Evolutionary conservation across 2,113 vertebrate species (phyloP).

Genomic region (Protobothrops flavoviridis): DNA sequence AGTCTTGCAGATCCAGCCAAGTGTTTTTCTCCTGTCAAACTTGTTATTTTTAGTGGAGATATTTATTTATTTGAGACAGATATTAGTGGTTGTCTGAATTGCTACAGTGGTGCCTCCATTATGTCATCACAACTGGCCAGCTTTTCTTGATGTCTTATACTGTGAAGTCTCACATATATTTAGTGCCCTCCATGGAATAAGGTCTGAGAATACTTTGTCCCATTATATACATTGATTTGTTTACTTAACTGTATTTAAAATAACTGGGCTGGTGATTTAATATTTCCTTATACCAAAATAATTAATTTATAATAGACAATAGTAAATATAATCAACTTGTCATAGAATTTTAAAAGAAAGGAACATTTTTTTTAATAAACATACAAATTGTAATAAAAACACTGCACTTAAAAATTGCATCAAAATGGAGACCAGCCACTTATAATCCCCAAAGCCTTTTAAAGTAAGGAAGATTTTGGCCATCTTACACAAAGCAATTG

Average conservation of each 20-base stretch:
- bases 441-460: background rate
- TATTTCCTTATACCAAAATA: background rate
- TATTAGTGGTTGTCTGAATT: background rate
- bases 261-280: background rate
- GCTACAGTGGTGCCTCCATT: background rate
- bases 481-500: background rate
- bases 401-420: background rate
- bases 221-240: background rate
- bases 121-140: background rate
- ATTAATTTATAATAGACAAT: background rate
- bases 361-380: background rate
- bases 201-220: background rate
- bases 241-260: background rate
- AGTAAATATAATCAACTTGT: background rate
- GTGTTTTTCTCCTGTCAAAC: accelerated
- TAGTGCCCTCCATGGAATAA: background rate
- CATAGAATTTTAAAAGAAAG: background rate
- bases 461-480: background rate
- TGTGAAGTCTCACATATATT: background rate
- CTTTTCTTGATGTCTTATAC: background rate
- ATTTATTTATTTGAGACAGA: background rate
- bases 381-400: background rate
- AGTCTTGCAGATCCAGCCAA: accelerated
- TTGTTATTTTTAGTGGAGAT: accelerated
- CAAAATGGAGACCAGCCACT: background rate